Evolutionary conservation across 2,797 vertebrate species (phyloP).

Genomic region (Gila robusta): DNA sequence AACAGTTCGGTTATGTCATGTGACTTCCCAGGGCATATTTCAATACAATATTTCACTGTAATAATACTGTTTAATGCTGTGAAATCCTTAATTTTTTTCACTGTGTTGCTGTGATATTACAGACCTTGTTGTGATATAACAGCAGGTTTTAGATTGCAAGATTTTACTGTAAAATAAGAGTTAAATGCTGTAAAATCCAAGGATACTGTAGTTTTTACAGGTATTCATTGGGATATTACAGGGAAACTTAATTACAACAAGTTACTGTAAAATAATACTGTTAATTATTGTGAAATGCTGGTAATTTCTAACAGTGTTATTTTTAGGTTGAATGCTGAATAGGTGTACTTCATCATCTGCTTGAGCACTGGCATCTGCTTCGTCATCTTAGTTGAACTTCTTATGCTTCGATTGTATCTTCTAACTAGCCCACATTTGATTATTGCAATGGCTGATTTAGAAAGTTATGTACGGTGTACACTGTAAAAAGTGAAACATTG

Average conservation of each 20-base stretch:
- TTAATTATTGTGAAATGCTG: constrained; percentile 27
- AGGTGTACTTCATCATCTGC: too few relatives aligned
- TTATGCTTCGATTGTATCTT: too few relatives aligned
- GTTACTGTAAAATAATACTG: constrained; percentile 15
- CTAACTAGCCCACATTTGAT: too few relatives aligned
- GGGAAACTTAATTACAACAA: constrained; percentile 11
- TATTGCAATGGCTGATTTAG: too few relatives aligned
- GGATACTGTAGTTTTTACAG: background rate
- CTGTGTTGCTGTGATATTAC: constrained; percentile 4
- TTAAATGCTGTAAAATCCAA: constrained; percentile 26
- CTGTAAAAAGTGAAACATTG: too few relatives aligned
- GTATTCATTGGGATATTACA: constrained; percentile 4
- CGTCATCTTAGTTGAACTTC: too few relatives aligned
- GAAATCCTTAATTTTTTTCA: constrained; percentile 2
- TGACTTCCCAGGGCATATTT: background rate
- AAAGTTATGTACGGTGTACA: too few relatives aligned
- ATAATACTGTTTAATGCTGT: constrained; percentile 13
- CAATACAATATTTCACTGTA: constrained; percentile 24
- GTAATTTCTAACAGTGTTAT: constrained; percentile 8
- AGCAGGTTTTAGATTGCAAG: constrained; percentile 5
- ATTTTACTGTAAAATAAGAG: constrained; percentile 22
- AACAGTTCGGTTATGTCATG: background rate
- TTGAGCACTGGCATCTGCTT: too few relatives aligned
- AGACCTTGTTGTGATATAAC: constrained; percentile 15
- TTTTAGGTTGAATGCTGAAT: too few relatives aligned